Evolutionary conservation across 2,797 vertebrate species (phyloP), one percentile per base, ranked within the genome.

Genomic region (Pangasius macronema): DNA sequence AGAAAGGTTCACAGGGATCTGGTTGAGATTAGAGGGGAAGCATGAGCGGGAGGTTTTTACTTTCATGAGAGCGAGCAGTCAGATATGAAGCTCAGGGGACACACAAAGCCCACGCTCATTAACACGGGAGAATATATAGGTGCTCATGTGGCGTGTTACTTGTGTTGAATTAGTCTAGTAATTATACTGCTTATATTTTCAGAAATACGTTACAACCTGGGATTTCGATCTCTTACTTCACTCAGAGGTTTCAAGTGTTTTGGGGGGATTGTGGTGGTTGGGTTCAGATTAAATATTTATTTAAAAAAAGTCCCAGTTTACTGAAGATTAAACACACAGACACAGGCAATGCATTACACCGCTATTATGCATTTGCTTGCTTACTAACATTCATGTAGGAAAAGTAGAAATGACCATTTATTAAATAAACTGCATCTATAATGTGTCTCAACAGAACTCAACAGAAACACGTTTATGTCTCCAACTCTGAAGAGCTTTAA

Each of bases 291-390:
- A 57, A 57, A 6, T 57, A 20, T 22, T 57, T 20, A 22, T 57
- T 57, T 53, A 2, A 61, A 61, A 61, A 16, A 70, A 39, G 18
- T 39, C 3, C 68, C 7, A 3, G 18, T 20, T 18, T 20, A 70
- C 33, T 20, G 13, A 65, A n/a, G 27, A 57, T 57, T 57, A 57
- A 57, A 16, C 51, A 53, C 16, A 57, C 55, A 30, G 27, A 67
- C 2, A 30, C 1, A 67, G 30, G 63, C 13, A 30, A 14, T 65
- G 67, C 5, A 18, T 93, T 88, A 93, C 89, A 83, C 89, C 9
- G 10, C 27, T 65, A 30, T 13, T n/a, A 30, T n/a, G 24, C 14
- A 3, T 63, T 14, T 65, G 27, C 30, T n/a, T 65, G 10, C 27
- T 30, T 65, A 30, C 67, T 14, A 14, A 33, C n/a, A 30, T 14